These are phyloP conservation scores for Enteromius mattozi DNA, from an alignment of 2,797 vertebrate species.

Conservation along the genomic window DNA sequence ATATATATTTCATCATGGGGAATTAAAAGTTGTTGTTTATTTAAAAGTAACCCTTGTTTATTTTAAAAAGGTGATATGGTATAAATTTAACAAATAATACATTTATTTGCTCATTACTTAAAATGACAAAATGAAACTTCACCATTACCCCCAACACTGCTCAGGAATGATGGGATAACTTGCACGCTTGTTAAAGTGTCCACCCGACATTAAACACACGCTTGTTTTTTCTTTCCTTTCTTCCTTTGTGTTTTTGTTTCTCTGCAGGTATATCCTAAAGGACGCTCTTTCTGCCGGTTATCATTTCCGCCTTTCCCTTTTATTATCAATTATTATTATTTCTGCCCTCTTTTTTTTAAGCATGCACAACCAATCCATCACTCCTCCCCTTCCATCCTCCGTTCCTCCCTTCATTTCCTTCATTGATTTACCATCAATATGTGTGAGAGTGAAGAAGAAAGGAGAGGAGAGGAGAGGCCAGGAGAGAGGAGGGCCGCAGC, in stretches of 20 bases:
- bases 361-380: conserved; percentile 68
- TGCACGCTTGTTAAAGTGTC: conserved; percentile 63
- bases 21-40: not conserved
- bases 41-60: not conserved
- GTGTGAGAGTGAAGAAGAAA: conserved; percentile 69
- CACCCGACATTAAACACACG: conserved; percentile 66
- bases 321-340: conserved; percentile 23
- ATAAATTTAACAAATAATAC: not conserved
- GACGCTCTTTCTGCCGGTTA: conserved; percentile 64
- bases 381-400: conserved; percentile 59
- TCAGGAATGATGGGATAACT: conserved; percentile 51
- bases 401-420: conserved; percentile 61
- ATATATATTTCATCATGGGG: not conserved
- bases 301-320: conserved; percentile 47
- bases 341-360: conserved; percentile 57
- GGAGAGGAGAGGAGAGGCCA: conserved; percentile 67
- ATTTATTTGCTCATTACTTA: not conserved
- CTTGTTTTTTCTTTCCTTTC: conserved; percentile 63
- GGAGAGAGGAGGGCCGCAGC: conserved; percentile 58
- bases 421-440: conserved; percentile 78
- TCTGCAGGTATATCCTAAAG: conserved; percentile 81
- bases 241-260: conserved; percentile 71
- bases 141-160: not conserved
- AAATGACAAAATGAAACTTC: not conserved
- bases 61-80: not conserved